phyloP scores from a whole-genome alignment of 2,888 invertebrate genomes.

The Eupsilia transversa region DNA sequence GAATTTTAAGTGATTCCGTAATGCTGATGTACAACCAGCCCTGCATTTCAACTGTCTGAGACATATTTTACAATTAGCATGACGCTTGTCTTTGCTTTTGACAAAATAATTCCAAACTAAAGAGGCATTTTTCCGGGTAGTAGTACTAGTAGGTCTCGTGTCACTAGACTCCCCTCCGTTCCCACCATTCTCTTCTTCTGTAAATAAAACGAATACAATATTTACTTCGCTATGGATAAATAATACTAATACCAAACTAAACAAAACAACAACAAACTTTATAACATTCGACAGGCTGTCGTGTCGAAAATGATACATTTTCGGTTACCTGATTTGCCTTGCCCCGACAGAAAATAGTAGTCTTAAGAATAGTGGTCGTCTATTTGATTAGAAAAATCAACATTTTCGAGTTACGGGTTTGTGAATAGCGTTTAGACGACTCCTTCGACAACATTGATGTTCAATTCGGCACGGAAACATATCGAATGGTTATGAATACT shows the following conservation, averaged over 20 bases:
- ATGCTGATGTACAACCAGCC: slow-evolving; percentile 26
- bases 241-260: neutral
- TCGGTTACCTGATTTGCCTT: neutral
- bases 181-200: neutral
- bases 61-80: slow-evolving; percentile 24
- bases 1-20: slow-evolving; percentile 24
- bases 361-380: neutral
- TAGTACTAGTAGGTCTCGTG: neutral
- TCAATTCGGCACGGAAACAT: neutral
- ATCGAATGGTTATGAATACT: neutral
- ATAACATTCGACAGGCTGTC: neutral
- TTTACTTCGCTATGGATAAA: neutral
- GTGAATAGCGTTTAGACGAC: neutral
- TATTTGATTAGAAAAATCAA: neutral
- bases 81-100: slow-evolving; percentile 23
- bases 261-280: neutral
- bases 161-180: neutral
- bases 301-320: neutral
- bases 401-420: neutral
- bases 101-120: slow-evolving; percentile 37
- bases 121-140: slow-evolving; percentile 24
- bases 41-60: slow-evolving; percentile 8
- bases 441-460: neutral
- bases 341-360: neutral
- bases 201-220: neutral